phyloP scores from a whole-genome alignment of 2,888 invertebrate species.

The Dryobotodes eremita region DNA sequence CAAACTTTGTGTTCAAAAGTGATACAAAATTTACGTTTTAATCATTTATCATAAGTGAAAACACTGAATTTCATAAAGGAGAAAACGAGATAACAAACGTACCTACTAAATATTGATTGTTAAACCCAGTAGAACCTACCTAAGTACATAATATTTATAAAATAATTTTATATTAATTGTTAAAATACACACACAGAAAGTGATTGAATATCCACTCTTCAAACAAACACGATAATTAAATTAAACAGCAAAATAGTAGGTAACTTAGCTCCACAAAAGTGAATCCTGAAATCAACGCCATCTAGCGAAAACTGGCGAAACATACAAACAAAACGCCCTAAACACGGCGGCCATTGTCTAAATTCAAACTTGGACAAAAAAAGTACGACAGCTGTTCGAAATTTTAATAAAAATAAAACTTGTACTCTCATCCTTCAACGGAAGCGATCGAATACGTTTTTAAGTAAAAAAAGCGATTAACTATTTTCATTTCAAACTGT shows the following conservation, averaged over 20 bases:
- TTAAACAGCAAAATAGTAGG: not conserved
- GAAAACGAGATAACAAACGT: no score
- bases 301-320: constrained; percentile 44
- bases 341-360: constrained; percentile 2
- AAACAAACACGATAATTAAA: constrained; percentile 10
- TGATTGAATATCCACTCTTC: not conserved
- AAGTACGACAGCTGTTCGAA: constrained; percentile 39
- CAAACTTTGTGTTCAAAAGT: no score
- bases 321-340: constrained; percentile 7
- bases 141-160: no score
- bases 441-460: constrained; percentile 52
- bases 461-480: constrained; percentile 45
- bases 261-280: not conserved
- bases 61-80: no score
- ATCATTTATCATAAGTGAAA: not conserved
- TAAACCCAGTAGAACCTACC: no score
- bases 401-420: constrained; percentile 62
- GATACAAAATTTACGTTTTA: not conserved
- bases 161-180: no score
- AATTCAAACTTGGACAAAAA: constrained; percentile 18
- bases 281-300: constrained; percentile 43
- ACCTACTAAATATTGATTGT: no score
- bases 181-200: no score
- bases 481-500: constrained; percentile 60
- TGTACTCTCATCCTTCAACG: constrained; percentile 31